phyloP scores from a whole-genome alignment of 2,113 vertebrate genomes.

The Cyanoderma ruficeps region DNA sequence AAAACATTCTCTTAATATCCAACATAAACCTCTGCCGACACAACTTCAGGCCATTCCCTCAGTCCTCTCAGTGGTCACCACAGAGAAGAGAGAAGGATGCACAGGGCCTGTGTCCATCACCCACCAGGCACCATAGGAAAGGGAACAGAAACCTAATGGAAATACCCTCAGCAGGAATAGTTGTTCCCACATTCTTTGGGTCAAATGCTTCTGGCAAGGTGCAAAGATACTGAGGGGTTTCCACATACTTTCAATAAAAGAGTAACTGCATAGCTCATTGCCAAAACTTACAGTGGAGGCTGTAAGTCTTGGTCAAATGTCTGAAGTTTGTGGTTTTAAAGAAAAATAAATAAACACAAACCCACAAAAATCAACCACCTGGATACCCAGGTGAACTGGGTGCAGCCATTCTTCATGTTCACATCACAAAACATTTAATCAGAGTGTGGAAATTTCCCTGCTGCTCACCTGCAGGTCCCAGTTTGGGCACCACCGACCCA shows the following conservation, averaged over 20 bases:
- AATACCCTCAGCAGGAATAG: neutral
- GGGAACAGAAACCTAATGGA: accelerated
- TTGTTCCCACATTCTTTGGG: accelerated
- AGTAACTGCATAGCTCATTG: accelerated
- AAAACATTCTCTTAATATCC: neutral
- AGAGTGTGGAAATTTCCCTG: neutral
- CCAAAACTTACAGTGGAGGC: neutral
- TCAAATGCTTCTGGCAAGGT: accelerated
- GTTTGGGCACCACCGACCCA: accelerated
- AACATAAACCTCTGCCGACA: neutral
- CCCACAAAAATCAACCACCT: neutral
- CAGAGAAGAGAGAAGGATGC: neutral
- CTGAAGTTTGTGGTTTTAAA: neutral
- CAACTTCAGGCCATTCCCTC: neutral
- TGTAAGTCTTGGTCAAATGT: neutral
- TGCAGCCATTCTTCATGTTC: accelerated
- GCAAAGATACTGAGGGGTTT: neutral
- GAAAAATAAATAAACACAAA: neutral
- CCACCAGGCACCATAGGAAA: accelerated
- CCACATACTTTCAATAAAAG: accelerated
- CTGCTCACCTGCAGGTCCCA: neutral
- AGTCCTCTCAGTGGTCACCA: neutral
- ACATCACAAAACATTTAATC: no score
- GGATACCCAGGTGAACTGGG: neutral
- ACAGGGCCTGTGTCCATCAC: accelerated